Base-by-base conservation (phyloP, 1,140 invertebrate genomes). In the Papilio polyxenes region DNA sequence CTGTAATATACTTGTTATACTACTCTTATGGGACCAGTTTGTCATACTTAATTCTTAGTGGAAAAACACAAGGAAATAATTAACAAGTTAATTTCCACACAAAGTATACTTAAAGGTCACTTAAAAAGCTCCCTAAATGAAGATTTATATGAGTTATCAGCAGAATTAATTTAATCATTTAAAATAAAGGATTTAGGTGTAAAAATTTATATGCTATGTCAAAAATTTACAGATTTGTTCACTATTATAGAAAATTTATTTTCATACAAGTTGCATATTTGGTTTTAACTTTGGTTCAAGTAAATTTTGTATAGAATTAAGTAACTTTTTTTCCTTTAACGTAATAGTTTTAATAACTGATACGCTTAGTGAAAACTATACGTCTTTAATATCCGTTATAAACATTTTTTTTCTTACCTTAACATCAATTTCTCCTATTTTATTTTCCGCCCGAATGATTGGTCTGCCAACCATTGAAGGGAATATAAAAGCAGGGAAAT, bases 401-500 rank as follows among this genome's bases (percentile, higher is more conserved):
- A 37, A 74, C 37, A 59, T 51, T 81, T 77, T 81, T 65, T 37
- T 72, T 91, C 93, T 95, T 96, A 99, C 99, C 97, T 99, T 99
- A 11, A 99, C 97, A 97, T 99, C 98, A 85, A 99, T 99, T 94
- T 99, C 98, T 84, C 98, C 99, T 87, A 99, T 98, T 96, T 99
- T 99, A 92, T 99, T 98, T 82, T 98, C 97, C 62, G 99, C 99
- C 94, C 99, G 95, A 86, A 99, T 99, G 85, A 99, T 99, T 10
- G 99, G 99, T 90, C 99, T 95, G 82, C 99, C 99, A 76, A 99
- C 99, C 96, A 99, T 97, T 3, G 99, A 99, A 59, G 99, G 99
- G 95, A 99, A 99, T 91, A 99, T 99, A 91, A 99, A 97, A 74
- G 98, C 98, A 82, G 99, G 99, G 95, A 99, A 99, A 95, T 99